Evolutionary conservation across 2,797 vertebrate species (phyloP), one percentile per base, ranked within the genome.

Genomic region (Sebastes minor): DNA sequence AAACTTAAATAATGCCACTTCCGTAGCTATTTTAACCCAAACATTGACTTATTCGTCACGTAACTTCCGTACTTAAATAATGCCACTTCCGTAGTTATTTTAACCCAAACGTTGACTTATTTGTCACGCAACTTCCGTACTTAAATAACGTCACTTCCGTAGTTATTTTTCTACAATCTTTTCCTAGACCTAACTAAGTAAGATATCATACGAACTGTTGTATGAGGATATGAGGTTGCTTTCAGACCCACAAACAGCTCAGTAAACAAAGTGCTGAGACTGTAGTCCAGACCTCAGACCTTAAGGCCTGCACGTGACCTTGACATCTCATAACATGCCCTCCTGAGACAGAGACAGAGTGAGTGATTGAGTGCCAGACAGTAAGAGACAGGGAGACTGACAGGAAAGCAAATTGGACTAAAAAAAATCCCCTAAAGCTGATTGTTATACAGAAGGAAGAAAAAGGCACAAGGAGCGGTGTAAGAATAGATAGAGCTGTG

Each of bases 301-400:
- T 78, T 30, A 35, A 69, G 59, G 69, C 69, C 71, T 72, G 66
- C 65, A 80, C 22, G 27, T 84, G 84, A 74, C 59, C 66, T 66
- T 30, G 65, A 86, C 71, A 73, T 87, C 77, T 68, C 56, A 30
- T 42, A 72, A 76, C 66, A 72, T 66, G 78, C 70, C 33, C 33
- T 53, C 57, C 33, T 23, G 60, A 81, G 75, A 84, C 62, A 56
- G 23, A 80, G 61, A 69, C 71, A 32, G 42, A 66, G 32, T 32
- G 67, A 73, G 30, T 13, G 38, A 76, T n/a, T 23, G n/a, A 71
- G 71, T 28, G 75, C 79, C 79, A 86, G 75, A 86, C 64, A 75
- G 73, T 56, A 75, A 72, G 71, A 88, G 66, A 89, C 71, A 55
- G 78, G 64, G 32, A 80, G 66, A 88, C 79, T 71, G 70, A 86